A percentile compares a stretch with the other conserved stretches of the same genome.
Conservation (phyloP, 2,113 vertebrate species). For the Apteryx mantelli region DNA sequence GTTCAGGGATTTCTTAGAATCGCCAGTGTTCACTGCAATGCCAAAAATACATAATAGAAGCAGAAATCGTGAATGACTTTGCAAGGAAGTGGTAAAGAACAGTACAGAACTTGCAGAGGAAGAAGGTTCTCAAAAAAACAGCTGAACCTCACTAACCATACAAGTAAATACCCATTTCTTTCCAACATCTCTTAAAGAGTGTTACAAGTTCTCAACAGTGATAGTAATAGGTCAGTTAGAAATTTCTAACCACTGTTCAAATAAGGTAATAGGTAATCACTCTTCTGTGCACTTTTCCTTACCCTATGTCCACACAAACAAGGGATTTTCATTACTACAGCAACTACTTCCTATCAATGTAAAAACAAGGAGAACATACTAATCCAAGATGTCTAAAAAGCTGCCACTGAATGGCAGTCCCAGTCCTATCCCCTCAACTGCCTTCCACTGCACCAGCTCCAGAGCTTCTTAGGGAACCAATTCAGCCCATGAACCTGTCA, state of each 20-base stretch:
- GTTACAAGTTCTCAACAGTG: background rate
- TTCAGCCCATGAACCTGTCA: background rate
- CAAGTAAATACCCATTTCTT: background rate
- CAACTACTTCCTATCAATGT: background rate
- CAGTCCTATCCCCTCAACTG: background rate
- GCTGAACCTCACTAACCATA: background rate
- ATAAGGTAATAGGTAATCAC: background rate
- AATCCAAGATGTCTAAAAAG: background rate
- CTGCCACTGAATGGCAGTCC: background rate
- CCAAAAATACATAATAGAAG: background rate
- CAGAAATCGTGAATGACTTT: constrained; percentile 20
- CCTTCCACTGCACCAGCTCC: background rate
- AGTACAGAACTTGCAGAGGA: background rate
- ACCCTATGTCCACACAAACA: background rate
- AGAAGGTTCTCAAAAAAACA: background rate
- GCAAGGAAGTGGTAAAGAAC: constrained; percentile 35
- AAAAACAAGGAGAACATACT: background rate
- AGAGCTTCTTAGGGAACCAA: background rate
- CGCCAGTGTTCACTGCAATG: background rate
- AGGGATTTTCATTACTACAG: background rate
- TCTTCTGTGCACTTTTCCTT: background rate
- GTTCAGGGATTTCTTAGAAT: background rate
- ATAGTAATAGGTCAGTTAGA: background rate
- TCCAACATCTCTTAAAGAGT: background rate
- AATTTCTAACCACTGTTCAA: background rate